These are phyloP conservation scores for Drosophila melanosoma DNA, from an alignment of 2,888 invertebrate species.

Conservation along the genomic window DNA sequence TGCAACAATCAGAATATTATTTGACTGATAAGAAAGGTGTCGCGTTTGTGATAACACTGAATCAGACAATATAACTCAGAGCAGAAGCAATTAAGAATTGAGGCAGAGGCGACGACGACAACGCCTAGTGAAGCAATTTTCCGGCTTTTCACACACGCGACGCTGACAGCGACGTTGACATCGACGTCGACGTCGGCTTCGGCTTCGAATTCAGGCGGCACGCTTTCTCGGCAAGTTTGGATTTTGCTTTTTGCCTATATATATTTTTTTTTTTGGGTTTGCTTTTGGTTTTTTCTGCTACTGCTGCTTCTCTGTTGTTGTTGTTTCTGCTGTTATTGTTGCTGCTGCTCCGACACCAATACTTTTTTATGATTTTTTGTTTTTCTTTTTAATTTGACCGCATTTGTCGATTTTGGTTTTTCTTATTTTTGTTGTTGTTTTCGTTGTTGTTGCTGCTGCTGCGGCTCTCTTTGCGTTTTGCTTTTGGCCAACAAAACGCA, in stretches of 20 bases:
- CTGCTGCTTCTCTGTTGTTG: slow-evolving; percentile 26
- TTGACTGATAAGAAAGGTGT: slow-evolving; percentile 59
- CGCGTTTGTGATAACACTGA: slow-evolving; percentile 32
- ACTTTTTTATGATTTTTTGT: slow-evolving; percentile 52
- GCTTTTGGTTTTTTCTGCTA: slow-evolving; percentile 41
- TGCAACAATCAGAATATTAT: slow-evolving; percentile 52
- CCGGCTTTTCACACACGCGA: slow-evolving; percentile 64
- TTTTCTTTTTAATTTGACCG: slow-evolving; percentile 79
- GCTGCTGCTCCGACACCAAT: slow-evolving; percentile 50
- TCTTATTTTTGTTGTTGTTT: slow-evolving; percentile 57
- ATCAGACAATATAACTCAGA: slow-evolving; percentile 17
- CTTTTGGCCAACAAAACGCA: slow-evolving; percentile 72
- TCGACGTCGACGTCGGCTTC: slow-evolving; percentile 33
- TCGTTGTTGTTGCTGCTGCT: slow-evolving; percentile 43
- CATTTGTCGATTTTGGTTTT: slow-evolving; percentile 79
- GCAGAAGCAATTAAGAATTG: slow-evolving; percentile 3
- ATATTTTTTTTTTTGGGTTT: slow-evolving; percentile 40
- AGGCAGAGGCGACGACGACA: slow-evolving; percentile 30
- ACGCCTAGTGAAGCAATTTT: slow-evolving; percentile 55
- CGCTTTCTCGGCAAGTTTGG: slow-evolving; percentile 71
- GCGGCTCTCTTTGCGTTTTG: slow-evolving; percentile 71
- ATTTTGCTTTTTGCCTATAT: slow-evolving; percentile 22
- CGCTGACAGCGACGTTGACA: slow-evolving; percentile 15
- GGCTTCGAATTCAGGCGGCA: slow-evolving; percentile 45
- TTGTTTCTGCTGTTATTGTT: slow-evolving; percentile 30